Percentiles rank a stretch among this genome's conserved stretches.
phyloP scores from a whole-genome alignment of 2,113 vertebrate genomes.

The Platysteira castanea region DNA sequence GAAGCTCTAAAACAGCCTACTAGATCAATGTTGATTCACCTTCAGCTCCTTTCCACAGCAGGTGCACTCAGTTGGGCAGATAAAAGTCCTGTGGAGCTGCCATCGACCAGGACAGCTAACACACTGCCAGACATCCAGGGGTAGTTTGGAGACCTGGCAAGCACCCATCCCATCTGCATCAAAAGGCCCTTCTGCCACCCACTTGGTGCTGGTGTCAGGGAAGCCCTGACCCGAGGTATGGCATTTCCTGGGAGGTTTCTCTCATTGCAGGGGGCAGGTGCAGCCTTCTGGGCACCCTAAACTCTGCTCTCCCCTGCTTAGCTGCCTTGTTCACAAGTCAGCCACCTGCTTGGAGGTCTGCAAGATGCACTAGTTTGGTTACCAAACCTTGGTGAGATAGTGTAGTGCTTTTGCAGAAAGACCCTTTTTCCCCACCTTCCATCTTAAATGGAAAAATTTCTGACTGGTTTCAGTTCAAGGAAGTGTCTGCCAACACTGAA shows the following conservation, averaged over 20 bases:
- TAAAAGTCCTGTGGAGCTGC: background rate
- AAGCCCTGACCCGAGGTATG: fast-evolving
- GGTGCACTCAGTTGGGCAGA: background rate
- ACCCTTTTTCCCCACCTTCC: background rate
- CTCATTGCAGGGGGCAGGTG: background rate
- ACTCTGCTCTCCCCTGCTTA: background rate
- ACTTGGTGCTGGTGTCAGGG: background rate
- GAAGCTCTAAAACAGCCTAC: background rate
- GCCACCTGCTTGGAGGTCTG: background rate
- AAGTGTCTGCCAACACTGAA: background rate
- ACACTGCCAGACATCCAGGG: background rate
- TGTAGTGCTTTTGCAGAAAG: background rate
- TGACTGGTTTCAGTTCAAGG: background rate
- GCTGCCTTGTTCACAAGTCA: background rate
- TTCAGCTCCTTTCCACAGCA: background rate
- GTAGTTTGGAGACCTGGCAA: background rate
- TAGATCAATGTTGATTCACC: background rate
- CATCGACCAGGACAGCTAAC: background rate
- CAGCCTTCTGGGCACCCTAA: background rate
- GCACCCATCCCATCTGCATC: background rate
- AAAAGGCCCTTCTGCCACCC: background rate
- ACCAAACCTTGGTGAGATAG: background rate
- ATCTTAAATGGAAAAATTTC: background rate
- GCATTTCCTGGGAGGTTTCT: background rate
- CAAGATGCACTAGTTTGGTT: background rate